These are phyloP conservation scores for Drosophila mimetica DNA, from an alignment of 2,888 invertebrate genomes.

Conservation along the genomic window DNA sequence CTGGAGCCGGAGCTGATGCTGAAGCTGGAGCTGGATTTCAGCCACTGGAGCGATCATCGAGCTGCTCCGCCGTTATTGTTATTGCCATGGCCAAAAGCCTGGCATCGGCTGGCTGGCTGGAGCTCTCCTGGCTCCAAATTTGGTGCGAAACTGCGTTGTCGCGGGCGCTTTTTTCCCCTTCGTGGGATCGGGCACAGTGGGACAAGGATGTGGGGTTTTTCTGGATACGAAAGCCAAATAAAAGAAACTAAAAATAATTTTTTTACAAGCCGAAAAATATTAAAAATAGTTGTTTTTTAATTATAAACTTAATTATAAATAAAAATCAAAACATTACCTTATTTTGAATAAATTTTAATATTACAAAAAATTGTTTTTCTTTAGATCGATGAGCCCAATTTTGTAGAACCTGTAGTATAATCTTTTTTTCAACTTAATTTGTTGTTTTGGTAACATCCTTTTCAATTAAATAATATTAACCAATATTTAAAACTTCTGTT, in stretches of 20 bases:
- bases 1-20: conserved; percentile 15
- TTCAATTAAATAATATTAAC: too few relatives aligned
- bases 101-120: conserved; percentile 18
- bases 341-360: neutral
- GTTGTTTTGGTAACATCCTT: too few relatives aligned
- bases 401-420: too few relatives aligned
- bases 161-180: conserved; percentile 53
- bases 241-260: too few relatives aligned
- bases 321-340: neutral
- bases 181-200: conserved; percentile 61
- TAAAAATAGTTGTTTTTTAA: too few relatives aligned
- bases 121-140: conserved; percentile 71
- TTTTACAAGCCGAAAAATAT: too few relatives aligned
- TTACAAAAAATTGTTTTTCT: too few relatives aligned
- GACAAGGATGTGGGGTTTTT: neutral
- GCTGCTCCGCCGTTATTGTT: conserved; percentile 66
- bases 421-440: too few relatives aligned
- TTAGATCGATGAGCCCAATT: too few relatives aligned
- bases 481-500: too few relatives aligned
- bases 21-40: conserved; percentile 14
- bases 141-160: conserved; percentile 79
- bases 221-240: too few relatives aligned
- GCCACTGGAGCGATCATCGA: conserved; percentile 38
- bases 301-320: too few relatives aligned
- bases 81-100: conserved; percentile 61